Evolutionary conservation across 2,113 vertebrate species (phyloP).

Genomic region (Turnix velox): DNA sequence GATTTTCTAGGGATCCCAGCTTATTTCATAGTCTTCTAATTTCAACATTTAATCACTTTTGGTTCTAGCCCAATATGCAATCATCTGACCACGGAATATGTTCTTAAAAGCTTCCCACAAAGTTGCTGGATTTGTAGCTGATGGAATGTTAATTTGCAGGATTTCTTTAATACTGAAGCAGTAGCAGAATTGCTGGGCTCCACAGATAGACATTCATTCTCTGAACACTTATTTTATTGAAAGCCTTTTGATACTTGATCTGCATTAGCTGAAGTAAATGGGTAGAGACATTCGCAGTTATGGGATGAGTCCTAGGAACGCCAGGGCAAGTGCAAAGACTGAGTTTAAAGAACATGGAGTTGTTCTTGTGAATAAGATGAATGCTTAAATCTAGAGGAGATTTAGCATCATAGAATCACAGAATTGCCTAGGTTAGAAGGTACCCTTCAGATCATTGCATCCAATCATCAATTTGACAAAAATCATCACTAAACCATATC

Average conservation of each 20-base stretch:
- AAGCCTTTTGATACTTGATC: not conserved
- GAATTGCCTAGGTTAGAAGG: too few relatives aligned
- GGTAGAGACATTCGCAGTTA: not conserved
- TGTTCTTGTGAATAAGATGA: not conserved
- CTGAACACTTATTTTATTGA: not conserved
- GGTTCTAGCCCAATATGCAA: conserved; percentile 41
- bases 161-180: conserved; percentile 50
- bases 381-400: not conserved
- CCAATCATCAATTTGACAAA: too few relatives aligned
- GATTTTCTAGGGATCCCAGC: conserved; percentile 44
- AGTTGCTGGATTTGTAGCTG: conserved; percentile 32
- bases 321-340: not conserved
- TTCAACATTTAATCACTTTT: conserved; percentile 42
- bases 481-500: too few relatives aligned
- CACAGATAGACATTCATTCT: conserved; percentile 18
- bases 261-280: not conserved
- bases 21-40: conserved; percentile 54
- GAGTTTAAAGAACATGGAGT: not conserved
- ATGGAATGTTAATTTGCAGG: conserved; percentile 52
- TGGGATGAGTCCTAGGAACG: not conserved
- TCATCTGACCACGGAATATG: conserved; percentile 37
- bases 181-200: conserved; percentile 5
- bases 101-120: conserved; percentile 40
- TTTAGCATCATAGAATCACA: too few relatives aligned
- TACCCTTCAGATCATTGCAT: too few relatives aligned